Evolutionary conservation across 2,888 invertebrate genomes (phyloP), one percentile per base, ranked within the genome.

Genomic region (Stomorhina lunata): DNA sequence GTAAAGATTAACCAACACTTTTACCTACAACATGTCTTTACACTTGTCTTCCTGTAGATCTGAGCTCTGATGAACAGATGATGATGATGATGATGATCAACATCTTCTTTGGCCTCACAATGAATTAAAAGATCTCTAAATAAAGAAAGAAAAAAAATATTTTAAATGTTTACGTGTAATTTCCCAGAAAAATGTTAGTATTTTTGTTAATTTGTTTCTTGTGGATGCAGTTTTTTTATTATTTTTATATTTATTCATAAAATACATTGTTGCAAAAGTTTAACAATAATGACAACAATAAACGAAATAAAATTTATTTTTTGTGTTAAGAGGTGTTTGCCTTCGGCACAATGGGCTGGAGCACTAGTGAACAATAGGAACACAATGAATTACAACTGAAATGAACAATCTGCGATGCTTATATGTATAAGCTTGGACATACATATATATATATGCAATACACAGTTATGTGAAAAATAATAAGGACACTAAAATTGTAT

Each of bases 231-330:
- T 71, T 59, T 45, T n/a, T 32, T 15, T 32, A 10, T 5, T 57
- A 27, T 32, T 25, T 43, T 27, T 34, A 65, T 27, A 63, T 71
- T 76, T 68, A 45, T 61, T 68, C 43, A 32, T 27, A 53, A 50
- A 40, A 53, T 61, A 80, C 80, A 80, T 65, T 75, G 80, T 76
- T 80, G 75, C 76, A 80, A 71, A 69, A 63, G 32, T 68, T 68
- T 32, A 73, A 55, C 80, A 69, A 63, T 55, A 75, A 75, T 29
- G 72, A 48, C n/a, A 68, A 66, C 50, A 71, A 57, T 45, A 37
- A 65, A 9, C 34, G 6, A 48, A 20, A 71, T 45, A 37, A 61
- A 69, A 27, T 37, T 37, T 20, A 48, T 61, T 34, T 7, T 73
- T 65, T 37, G 29, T 48, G 22, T 57, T 65, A 71, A 66, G 81